phyloP scores from a whole-genome alignment of 2,888 invertebrate genomes.

The Ceriagrion tenellum region DNA sequence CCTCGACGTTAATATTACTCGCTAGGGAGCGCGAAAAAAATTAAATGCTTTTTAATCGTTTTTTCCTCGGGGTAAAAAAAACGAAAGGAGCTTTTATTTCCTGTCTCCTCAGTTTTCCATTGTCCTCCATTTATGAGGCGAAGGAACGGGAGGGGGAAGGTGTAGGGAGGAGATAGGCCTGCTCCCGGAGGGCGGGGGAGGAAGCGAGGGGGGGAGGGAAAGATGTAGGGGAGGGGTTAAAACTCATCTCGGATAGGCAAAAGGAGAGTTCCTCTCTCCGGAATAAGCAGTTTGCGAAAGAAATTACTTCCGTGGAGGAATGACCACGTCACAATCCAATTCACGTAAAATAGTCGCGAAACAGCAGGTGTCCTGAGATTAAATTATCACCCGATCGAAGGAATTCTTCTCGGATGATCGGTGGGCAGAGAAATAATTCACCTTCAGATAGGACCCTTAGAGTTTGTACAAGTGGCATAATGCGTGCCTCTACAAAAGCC shows the following conservation, averaged over 20 bases:
- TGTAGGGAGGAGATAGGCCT: not conserved
- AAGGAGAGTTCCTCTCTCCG: not conserved
- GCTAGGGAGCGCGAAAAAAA: not conserved
- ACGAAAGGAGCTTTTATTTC: not conserved
- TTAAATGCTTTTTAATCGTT: not conserved
- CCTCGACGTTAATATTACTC: constrained; percentile 26
- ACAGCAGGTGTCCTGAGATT: not conserved
- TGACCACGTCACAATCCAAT: constrained; percentile 13
- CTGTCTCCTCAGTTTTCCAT: constrained; percentile 28
- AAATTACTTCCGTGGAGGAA: constrained; percentile 2
- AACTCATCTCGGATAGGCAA: constrained; percentile 7
- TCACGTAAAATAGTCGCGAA: not conserved
- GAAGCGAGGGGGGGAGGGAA: not conserved
- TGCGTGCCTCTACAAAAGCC: too few species aligned
- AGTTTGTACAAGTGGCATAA: too few species aligned
- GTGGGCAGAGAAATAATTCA: too few species aligned
- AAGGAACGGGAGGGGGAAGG: not conserved
- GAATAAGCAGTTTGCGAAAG: constrained; percentile 19
- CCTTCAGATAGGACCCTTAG: not conserved
- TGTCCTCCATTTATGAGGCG: constrained; percentile 23
- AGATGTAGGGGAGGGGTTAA: not conserved
- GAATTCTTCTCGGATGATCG: not conserved
- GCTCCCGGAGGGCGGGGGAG: not conserved
- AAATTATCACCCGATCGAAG: not conserved
- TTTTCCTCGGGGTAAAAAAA: not conserved